Base-by-base conservation (phyloP, 37 sponge, comb jelly and placozoan species). In the Halichondria panicea region DNA sequence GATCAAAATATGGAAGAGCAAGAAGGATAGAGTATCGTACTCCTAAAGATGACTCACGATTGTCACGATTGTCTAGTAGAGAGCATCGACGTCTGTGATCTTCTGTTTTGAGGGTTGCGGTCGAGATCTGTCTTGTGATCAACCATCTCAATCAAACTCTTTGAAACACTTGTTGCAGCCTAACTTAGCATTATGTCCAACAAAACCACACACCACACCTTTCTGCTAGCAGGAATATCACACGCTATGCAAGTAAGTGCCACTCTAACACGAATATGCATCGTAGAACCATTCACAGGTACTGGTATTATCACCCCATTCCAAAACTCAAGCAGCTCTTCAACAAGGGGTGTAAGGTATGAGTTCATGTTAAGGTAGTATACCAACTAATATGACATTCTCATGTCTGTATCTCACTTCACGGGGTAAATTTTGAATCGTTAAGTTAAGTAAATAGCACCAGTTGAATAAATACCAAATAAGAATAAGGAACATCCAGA, bases 161-260 rank as follows among this genome's bases (percentile, higher is more conserved):
- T 63, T 65, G 15, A 66, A 34, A 39, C 68, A 77, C 52, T 77
- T 66, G 43, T 7, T 43, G 67, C 66, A 65, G 36, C 40, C 68
- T 19, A 40, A 28, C 2, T 41, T 66, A 18, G 68, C 60, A 58
- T 73, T 59, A 52, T 83, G 76, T 24, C 70, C 75, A 6, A 75
- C 15, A 75, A 83, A 83, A 24, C 76, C 84, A 68, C 84, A 83
- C 22, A n/a, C n/a, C n/a, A n/a, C n/a, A 74, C 25, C 45, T 83
- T 83, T 54, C 84, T 50, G 21, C 76, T 67, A 44, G 84, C 84
- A 44, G 84, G 84, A 3, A 66, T 4, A 28, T 83, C 84, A 75
- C n/a, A n/a, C 60, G 60, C 60, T 7, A 11, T 7, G n/a, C 60
- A 58, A n/a, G 60, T 25, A 7, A 58, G n/a, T 24, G 60, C 60